Conservation (phyloP, 1,140 invertebrate species). For the Agrilus planipennis region DNA sequence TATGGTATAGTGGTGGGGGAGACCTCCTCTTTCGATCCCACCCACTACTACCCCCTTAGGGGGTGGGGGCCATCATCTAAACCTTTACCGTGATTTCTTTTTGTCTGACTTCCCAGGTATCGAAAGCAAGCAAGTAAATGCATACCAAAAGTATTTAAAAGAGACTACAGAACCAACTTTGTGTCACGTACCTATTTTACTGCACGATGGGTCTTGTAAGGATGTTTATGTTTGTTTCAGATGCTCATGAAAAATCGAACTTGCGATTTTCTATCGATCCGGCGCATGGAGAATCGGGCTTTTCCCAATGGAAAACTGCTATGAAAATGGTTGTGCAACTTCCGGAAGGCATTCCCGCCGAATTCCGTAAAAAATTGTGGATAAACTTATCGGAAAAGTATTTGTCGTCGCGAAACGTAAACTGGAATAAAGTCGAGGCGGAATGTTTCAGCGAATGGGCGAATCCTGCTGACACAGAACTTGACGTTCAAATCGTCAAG, state of each 20-base stretch:
- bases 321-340: constrained; percentile 93
- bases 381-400: constrained; percentile 82
- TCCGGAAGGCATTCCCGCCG: constrained; percentile 82
- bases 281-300: constrained; percentile 57
- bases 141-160: no score
- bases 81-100: no score
- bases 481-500: constrained; percentile 96
- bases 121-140: no score
- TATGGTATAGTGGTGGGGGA: no score
- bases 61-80: no score
- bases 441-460: constrained; percentile 84
- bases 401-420: constrained; percentile 57
- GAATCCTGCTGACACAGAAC: constrained; percentile 86
- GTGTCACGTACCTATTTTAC: no score
- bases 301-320: constrained; percentile 87
- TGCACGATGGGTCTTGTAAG: no score
- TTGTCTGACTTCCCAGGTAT: no score
- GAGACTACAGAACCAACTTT: no score
- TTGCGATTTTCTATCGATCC: constrained; percentile 53
- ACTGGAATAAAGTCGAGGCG: constrained; percentile 76
- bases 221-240: constrained; percentile 9
- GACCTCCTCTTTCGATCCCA: no score
- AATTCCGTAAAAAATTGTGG: constrained; percentile 79
- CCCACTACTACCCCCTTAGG: no score
- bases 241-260: constrained; percentile 9